Evolutionary conservation across 2,888 invertebrate species (phyloP), one percentile per base, ranked within the genome.

Genomic region (Erynnis tages): DNA sequence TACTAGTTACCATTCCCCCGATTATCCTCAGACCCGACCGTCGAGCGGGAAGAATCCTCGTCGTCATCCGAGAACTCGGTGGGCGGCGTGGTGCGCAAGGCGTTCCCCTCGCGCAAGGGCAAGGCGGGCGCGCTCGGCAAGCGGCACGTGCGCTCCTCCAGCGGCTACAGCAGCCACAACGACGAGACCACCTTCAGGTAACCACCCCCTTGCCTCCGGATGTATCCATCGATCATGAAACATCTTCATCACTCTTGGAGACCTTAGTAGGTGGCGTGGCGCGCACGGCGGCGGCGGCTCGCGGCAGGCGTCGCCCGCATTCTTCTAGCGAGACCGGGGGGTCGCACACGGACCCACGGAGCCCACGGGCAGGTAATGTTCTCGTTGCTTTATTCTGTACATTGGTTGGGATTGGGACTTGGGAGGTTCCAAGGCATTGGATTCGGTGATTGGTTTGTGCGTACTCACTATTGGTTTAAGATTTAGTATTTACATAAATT

Each of bases 111-210:
- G 5, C 90, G 94, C 11, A 93, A 93, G 69, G 91, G 91, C 65
- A 95, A 95, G 71, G 88, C 92, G 2, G 90, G 91, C 10, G 91
- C 91, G 32, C 91, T 92, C 57, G 91, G 91, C 63, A 94, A 95
- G 77, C 81, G 94, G 1, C 94, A 94, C 73, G 94, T 95, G 56
- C 91, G 95, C 58, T 94, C 94, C 62, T 94, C 94, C 66, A 94
- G 94, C 76, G 95, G 95, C 35, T 95, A 95, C 77, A 94, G 94
- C 63, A 94, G 94, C 82, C 95, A 95, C 82, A 95, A 94, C 77
- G 95, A 95, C 80, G 95, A 95, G 80, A 95, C 95, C 55, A 95
- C 95, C 49, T 95, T 95, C 91, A 94, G 93, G 94, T 94, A 82
- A 67, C 55, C 16, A 21, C 21, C n/a, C 21, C 21, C 13, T 37